These are phyloP conservation scores for Euthynnus affinis DNA, from an alignment of 2,797 vertebrate species.

Conservation along the genomic window DNA sequence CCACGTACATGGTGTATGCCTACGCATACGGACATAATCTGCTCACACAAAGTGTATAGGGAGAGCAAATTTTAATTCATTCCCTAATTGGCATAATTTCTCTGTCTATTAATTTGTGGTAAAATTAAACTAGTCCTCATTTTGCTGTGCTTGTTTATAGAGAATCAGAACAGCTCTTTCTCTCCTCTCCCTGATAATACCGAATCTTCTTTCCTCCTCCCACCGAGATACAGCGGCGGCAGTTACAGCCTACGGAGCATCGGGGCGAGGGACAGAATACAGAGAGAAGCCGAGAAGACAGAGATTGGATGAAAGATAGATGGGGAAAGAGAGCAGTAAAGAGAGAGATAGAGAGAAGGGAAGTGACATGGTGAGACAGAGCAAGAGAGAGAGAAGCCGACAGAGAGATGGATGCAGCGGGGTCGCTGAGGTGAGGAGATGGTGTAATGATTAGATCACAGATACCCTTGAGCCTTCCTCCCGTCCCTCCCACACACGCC, in stretches of 20 bases:
- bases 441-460: slow-evolving; percentile 85
- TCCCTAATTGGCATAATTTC: slow-evolving; percentile 32
- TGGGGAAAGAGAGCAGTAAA: slow-evolving; percentile 53
- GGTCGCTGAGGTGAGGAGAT: slow-evolving; percentile 80
- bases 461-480: slow-evolving; percentile 80
- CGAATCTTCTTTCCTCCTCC: slow-evolving; percentile 39
- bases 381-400: slow-evolving; percentile 62
- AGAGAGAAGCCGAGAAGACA: slow-evolving; percentile 58
- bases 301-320: slow-evolving; percentile 74
- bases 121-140: slow-evolving; percentile 38
- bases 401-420: slow-evolving; percentile 79
- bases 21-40: slow-evolving; percentile 30
- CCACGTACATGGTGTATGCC: slow-evolving; percentile 21
- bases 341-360: slow-evolving; percentile 36
- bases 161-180: slow-evolving; percentile 7
- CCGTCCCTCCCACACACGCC: slow-evolving; percentile 48
- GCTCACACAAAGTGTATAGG: slow-evolving; percentile 2
- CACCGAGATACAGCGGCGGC: slow-evolving; percentile 27
- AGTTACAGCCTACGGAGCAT: slow-evolving; percentile 50
- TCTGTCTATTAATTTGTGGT: slow-evolving; percentile 35
- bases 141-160: slow-evolving; percentile 34
- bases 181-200: slow-evolving; percentile 18
- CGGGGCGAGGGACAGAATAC: slow-evolving; percentile 55
- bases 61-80: slow-evolving; percentile 8
- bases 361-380: slow-evolving; percentile 64